These are phyloP conservation scores for Dicycla oo DNA, from an alignment of 2,888 invertebrate species.

Conservation along the genomic window DNA sequence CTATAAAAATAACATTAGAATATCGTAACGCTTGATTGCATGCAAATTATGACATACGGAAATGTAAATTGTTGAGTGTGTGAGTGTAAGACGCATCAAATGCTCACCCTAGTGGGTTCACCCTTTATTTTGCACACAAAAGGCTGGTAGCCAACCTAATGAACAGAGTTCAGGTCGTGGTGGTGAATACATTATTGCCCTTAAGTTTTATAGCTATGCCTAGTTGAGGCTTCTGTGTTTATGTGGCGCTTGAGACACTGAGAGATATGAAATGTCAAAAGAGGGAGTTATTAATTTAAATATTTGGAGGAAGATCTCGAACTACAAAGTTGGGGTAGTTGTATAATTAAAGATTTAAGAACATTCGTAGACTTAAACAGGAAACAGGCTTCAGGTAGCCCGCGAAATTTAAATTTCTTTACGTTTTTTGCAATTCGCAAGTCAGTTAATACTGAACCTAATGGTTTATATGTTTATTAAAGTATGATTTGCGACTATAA, in stretches of 20 bases:
- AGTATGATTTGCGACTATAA: too few relatives aligned
- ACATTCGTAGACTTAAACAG: background rate
- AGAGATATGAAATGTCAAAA: slow-evolving; percentile 26
- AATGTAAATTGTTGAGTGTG: slow-evolving; percentile 77
- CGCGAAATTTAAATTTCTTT: too few relatives aligned
- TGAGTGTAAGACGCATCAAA: slow-evolving; percentile 71
- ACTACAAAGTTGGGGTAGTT: background rate
- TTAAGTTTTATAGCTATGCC: slow-evolving; percentile 65
- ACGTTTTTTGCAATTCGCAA: too few relatives aligned
- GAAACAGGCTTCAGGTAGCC: too few relatives aligned
- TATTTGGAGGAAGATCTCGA: slow-evolving; percentile 2
- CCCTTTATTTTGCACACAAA: slow-evolving; percentile 82
- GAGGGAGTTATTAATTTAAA: slow-evolving; percentile 24
- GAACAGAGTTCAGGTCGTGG: slow-evolving; percentile 76
- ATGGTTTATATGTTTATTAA: too few relatives aligned
- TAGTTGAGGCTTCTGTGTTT: slow-evolving; percentile 54
- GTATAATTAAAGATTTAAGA: background rate
- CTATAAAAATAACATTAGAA: slow-evolving; percentile 59
- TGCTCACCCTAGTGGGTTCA: slow-evolving; percentile 74
- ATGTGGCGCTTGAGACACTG: slow-evolving; percentile 42
- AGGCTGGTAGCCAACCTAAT: slow-evolving; percentile 79
- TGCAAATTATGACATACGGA: slow-evolving; percentile 81
- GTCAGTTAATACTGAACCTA: too few relatives aligned
- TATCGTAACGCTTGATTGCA: slow-evolving; percentile 79
- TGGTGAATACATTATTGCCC: slow-evolving; percentile 79